These are phyloP conservation scores for Dromius quadrimaculatus DNA, from an alignment of 2,888 invertebrate species.

Conservation along the genomic window DNA sequence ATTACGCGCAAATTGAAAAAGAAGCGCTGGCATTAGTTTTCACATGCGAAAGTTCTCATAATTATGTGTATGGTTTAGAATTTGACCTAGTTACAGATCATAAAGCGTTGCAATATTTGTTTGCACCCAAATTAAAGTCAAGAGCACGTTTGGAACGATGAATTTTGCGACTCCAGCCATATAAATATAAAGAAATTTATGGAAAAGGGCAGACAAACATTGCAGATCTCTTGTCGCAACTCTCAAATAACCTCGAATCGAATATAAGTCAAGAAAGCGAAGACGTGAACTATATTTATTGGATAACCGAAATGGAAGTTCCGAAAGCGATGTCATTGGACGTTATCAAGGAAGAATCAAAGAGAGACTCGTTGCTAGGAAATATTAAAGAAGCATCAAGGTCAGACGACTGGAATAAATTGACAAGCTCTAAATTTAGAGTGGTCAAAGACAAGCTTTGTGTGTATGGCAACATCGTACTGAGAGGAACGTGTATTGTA, in stretches of 20 bases:
- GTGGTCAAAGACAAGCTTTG: conserved; percentile 1
- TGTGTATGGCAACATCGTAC: not conserved
- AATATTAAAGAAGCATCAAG: not conserved
- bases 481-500: not conserved
- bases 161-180: conserved; percentile 60
- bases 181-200: conserved; percentile 58
- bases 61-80: not conserved
- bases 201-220: conserved; percentile 57
- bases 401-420: not conserved
- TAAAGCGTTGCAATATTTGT: conserved; percentile 62
- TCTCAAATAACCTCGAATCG: not conserved
- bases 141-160: conserved; percentile 61
- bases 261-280: not conserved
- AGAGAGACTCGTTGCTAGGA: not conserved
- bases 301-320: not conserved
- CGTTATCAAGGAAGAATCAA: not conserved
- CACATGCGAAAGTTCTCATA: not conserved
- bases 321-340: not conserved
- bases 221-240: conserved; percentile 55
- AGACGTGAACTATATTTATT: not conserved
- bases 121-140: conserved; percentile 58
- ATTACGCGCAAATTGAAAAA: too few species aligned
- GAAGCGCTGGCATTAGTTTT: too few species aligned
- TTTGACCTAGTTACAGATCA: conserved; percentile 57
- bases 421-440: conserved; percentile 40